Evolutionary conservation across 2,797 vertebrate species (phyloP).

Genomic region (Neosalanx taihuensis): DNA sequence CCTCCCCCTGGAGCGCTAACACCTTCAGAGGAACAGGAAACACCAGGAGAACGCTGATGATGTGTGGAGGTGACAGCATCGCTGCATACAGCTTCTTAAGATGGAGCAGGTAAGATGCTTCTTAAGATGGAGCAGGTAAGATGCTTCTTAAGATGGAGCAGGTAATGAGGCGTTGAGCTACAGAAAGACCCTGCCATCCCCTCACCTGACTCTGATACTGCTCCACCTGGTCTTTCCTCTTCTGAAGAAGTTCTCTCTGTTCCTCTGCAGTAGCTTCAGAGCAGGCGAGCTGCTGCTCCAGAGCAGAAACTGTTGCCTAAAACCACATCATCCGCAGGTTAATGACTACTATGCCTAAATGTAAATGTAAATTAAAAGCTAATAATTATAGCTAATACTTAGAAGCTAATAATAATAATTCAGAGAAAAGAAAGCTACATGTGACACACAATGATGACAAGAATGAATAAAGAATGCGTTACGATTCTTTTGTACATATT

Average conservation of each 20-base stretch:
- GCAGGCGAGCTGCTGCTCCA: constrained; percentile 67
- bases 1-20: constrained; percentile 69
- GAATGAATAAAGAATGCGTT: no score
- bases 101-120: not conserved
- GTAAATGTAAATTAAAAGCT: no score
- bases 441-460: no score
- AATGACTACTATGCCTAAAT: no score
- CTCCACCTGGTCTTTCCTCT: constrained; percentile 68
- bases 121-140: not conserved
- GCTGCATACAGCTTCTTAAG: not conserved
- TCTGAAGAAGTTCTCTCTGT: constrained; percentile 68
- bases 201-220: constrained; percentile 73
- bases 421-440: no score
- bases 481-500: no score
- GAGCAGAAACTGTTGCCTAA: constrained; percentile 69
- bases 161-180: not conserved
- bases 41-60: not conserved
- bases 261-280: constrained; percentile 69
- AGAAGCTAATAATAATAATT: no score
- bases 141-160: not conserved
- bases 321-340: not conserved
- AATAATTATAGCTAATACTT: no score
- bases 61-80: not conserved
- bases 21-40: constrained; percentile 68
- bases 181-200: not conserved